Evolutionary conservation across 2,797 vertebrate species (phyloP), one percentile per base, ranked within the genome.

Genomic region (Parauchenoglanis ngamensis): DNA sequence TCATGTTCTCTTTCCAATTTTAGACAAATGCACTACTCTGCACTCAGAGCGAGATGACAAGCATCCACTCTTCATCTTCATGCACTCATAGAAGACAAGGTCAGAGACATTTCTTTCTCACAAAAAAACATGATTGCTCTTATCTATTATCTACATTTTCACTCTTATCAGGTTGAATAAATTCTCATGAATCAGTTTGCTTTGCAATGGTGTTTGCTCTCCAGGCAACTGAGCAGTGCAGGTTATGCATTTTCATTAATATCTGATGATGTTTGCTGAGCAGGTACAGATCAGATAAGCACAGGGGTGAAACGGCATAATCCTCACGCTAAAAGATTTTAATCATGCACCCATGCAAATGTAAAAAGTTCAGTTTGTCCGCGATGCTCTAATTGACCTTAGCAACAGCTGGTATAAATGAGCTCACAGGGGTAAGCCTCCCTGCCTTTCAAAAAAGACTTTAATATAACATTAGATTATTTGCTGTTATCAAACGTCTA

Each of bases 211-310:
- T 70, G 68, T 87, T 87, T 85, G 77, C 80, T 84, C 80, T 54
- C 19, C 76, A 70, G 86, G 75, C 86, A 84, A 75, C 75, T 67
- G 17, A 84, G 76, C 84, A 87, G 79, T 84, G 75, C 65, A 31
- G 81, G 52, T 87, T 87, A 63, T 49, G 80, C 40, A 31, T 88
- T 88, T 89, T 84, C 83, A 90, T 89, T 90, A 78, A 88, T 88
- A 87, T 79, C 87, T 88, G 83, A 88, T 90, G 46, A 87, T 85
- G 86, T 86, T 89, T 85, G 65, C 77, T 77, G 52, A 80, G 54
- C 77, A 85, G 83, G 77, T 85, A 83, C 56, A 79, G 63, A 85
- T 81, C 83, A 80, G 56, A 44, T 61, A 80, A 81, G 65, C 10
- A 23, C 76, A 72, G 35, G 40, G 46, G 76, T 73, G 77, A 85